Evolutionary conservation across 2,113 vertebrate species (phyloP), one percentile per base, ranked within the genome.

Genomic region (Clarias magur): DNA sequence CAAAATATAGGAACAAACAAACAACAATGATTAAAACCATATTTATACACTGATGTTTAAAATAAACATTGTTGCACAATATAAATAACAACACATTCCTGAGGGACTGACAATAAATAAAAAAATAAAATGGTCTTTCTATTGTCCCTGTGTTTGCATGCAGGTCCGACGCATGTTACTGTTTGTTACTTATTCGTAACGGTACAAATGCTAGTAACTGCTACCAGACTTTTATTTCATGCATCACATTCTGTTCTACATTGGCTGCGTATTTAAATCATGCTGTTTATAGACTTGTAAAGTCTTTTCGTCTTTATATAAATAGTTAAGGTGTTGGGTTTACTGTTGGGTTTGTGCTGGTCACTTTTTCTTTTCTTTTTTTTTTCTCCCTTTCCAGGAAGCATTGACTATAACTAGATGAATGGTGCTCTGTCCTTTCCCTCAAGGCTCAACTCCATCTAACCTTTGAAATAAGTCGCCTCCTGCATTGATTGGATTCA

Each of bases 401-500:
- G 75, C 6, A 0, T 17, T 23, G 75, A 62, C 53, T 62, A 9
- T 30, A 54, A 60, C 9, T 67, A 54, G 82, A 85, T 11, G 56
- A 80, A 78, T 60, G 60, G 27, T 21, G 73, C 53, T 53, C 53
- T 70, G 62, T 21, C 42, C 27, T 79, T 80, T 84, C 54, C 75
- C 56, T 84, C 34, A 80, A 84, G 76, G n/a, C n/a, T 65, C 63
- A 34, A 75, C 86, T 59, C 42, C 42, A 54, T 48, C 80, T 75
- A 72, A 75, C 57, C 54, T 15, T 80, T 13, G 56, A 63, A 81
- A 81, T 62, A 81, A 38, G 17, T 34, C 65, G 12, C 42, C 75
- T 80, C 42, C 83, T 79, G 83, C 67, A 81, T 67, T 63, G 67
- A 81, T 82, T 80, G 83, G 67, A 56, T 88, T 82, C 19, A 38